Percentiles rank a stretch among this genome's conserved stretches.
Conservation (phyloP, 2,888 invertebrate genomes). For the Panopea generosa region DNA sequence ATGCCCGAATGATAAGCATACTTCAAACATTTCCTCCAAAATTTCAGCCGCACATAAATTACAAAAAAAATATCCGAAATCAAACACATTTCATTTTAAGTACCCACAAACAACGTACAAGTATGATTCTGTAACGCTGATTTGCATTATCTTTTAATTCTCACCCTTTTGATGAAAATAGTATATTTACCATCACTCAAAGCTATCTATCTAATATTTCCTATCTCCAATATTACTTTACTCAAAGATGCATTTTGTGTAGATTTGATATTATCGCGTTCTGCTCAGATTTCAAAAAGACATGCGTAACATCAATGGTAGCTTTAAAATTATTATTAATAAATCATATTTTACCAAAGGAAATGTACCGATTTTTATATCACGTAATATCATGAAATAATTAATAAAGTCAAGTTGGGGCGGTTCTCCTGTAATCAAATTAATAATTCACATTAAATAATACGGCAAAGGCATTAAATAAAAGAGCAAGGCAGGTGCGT, state of each 20-base stretch:
- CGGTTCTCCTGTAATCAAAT: conserved; percentile 4
- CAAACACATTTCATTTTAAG: conserved; percentile 15
- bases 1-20: no score
- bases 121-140: conserved; percentile 27
- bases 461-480: no score
- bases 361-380: conserved; percentile 6
- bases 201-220: conserved; percentile 27
- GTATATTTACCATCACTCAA: conserved; percentile 39
- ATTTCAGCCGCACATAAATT: conserved; percentile 17
- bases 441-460: no score
- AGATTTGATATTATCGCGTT: conserved; percentile 21
- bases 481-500: no score
- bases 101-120: conserved; percentile 15
- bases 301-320: no score
- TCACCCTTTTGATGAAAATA: conserved; percentile 25
- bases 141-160: conserved; percentile 37
- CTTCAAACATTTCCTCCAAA: neutral
- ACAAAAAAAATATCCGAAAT: conserved; percentile 10
- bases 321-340: no score
- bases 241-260: conserved; percentile 19
- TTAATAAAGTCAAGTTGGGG: conserved; percentile 24
- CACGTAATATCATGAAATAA: conserved; percentile 29
- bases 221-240: conserved; percentile 26
- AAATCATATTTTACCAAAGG: no score
- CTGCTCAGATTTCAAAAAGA: no score